A percentile compares a stretch with the other conserved stretches of the same genome.
These are phyloP conservation scores for Drosophila antonietae DNA, from an alignment of 2,888 invertebrate species.

Conservation along the genomic window DNA sequence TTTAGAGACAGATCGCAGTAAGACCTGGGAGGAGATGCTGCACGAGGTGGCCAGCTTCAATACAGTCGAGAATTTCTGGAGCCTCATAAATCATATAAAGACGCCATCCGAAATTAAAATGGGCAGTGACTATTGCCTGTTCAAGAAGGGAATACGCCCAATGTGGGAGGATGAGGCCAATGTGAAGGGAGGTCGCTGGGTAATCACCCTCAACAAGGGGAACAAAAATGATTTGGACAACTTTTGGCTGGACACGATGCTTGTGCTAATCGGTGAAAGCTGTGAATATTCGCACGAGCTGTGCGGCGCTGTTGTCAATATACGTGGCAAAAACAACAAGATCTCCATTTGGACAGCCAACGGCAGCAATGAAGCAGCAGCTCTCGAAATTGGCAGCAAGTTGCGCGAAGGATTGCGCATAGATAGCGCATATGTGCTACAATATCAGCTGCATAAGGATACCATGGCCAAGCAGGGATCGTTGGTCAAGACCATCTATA, in stretches of 20 bases:
- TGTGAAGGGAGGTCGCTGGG: slow-evolving; percentile 93
- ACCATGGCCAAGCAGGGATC: slow-evolving; percentile 93
- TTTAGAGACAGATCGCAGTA: slow-evolving; percentile 93
- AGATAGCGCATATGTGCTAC: slow-evolving; percentile 85
- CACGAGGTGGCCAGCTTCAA: slow-evolving; percentile 96
- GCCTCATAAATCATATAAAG: slow-evolving; percentile 93
- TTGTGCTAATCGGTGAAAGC: slow-evolving; percentile 96
- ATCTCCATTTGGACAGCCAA: slow-evolving; percentile 96
- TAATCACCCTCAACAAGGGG: slow-evolving; percentile 89
- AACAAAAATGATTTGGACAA: slow-evolving; percentile 89
- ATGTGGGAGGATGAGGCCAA: slow-evolving; percentile 97
- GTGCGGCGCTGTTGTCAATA: slow-evolving; percentile 97
- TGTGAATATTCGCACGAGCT: slow-evolving; percentile 96
- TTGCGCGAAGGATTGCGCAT: slow-evolving; percentile 92
- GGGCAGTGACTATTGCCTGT: slow-evolving; percentile 92
- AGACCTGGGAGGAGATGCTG: slow-evolving; percentile 95
- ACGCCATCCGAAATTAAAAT: slow-evolving; percentile 90
- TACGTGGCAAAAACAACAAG: slow-evolving; percentile 95
- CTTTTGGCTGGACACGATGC: slow-evolving; percentile 92
- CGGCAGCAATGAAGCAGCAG: slow-evolving; percentile 89
- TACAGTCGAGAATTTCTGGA: slow-evolving; percentile 99
- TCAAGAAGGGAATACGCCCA: slow-evolving; percentile 89
- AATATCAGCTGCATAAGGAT: slow-evolving; percentile 92
- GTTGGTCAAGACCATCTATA: slow-evolving; percentile 87
- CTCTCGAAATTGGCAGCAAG: slow-evolving; percentile 93